phyloP scores from a whole-genome alignment of 2,888 invertebrate genomes.

The Drosophila fungiperda region DNA sequence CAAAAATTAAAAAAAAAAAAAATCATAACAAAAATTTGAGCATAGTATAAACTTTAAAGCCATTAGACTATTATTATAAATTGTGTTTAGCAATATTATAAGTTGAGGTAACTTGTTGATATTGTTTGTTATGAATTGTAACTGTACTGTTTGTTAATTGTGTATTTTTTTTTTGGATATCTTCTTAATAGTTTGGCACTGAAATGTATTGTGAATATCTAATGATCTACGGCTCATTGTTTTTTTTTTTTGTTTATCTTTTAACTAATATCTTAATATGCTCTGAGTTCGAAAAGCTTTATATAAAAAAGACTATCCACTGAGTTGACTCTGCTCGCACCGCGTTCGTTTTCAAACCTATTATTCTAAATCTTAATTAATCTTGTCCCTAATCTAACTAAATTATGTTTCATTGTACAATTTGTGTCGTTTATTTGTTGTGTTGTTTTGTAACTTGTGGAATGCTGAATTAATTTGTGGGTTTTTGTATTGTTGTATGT shows the following conservation, averaged over 20 bases:
- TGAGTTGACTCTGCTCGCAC: conserved; percentile 71
- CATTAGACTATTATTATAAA: conserved; percentile 49
- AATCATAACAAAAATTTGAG: conserved; percentile 42
- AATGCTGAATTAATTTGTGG: conserved; percentile 64
- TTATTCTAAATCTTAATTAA: conserved; percentile 23
- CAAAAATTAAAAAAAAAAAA: conserved; percentile 15
- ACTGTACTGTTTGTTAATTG: conserved; percentile 28
- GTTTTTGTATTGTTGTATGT: conserved; percentile 42
- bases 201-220: conserved; percentile 50
- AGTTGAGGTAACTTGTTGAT: conserved; percentile 81
- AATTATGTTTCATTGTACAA: conserved; percentile 67
- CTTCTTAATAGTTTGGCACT: conserved; percentile 52
- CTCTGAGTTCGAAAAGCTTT: conserved; percentile 70
- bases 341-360: conserved; percentile 31
- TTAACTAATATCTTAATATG: conserved; percentile 67
- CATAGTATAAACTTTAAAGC: conserved; percentile 50
- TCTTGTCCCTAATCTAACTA: conserved; percentile 43
- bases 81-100: conserved; percentile 53
- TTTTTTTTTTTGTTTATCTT: conserved; percentile 13
- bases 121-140: conserved; percentile 23
- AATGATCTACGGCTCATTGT: conserved; percentile 23
- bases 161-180: conserved; percentile 23
- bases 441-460: conserved; percentile 50
- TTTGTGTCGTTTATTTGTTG: conserved; percentile 63
- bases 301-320: conserved; percentile 66